phyloP scores from a whole-genome alignment of 2,113 vertebrate genomes.

The Stegostoma tigrinum region DNA sequence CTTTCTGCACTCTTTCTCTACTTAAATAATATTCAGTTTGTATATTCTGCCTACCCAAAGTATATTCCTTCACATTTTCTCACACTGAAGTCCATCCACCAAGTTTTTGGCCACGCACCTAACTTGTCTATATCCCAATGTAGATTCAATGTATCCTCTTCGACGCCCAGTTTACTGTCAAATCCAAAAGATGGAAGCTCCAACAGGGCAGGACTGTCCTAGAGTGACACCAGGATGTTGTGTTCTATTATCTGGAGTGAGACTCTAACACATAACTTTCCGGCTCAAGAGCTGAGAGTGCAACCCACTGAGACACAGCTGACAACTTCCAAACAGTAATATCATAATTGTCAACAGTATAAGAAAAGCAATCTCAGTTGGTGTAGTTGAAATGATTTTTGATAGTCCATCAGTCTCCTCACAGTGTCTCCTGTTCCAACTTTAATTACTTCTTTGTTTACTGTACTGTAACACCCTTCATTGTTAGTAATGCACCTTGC shows the following conservation, averaged over 20 bases:
- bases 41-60: too few relatives aligned
- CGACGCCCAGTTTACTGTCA: background rate
- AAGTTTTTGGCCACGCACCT: too few relatives aligned
- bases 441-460: background rate
- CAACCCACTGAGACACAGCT: background rate
- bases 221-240: background rate
- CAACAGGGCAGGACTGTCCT: background rate
- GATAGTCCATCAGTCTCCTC: background rate
- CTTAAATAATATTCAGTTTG: too few relatives aligned
- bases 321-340: background rate
- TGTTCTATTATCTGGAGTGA: background rate
- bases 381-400: background rate
- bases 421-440: too few relatives aligned
- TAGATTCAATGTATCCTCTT: too few relatives aligned
- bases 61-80: too few relatives aligned
- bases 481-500: background rate
- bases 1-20: too few relatives aligned
- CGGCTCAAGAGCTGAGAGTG: background rate
- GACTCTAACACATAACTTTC: background rate
- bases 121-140: too few relatives aligned
- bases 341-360: background rate
- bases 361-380: background rate
- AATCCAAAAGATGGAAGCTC: background rate
- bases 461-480: background rate
- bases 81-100: too few relatives aligned